phyloP scores from a whole-genome alignment of 2,888 invertebrate species.

The Athripsodes cinereus region DNA sequence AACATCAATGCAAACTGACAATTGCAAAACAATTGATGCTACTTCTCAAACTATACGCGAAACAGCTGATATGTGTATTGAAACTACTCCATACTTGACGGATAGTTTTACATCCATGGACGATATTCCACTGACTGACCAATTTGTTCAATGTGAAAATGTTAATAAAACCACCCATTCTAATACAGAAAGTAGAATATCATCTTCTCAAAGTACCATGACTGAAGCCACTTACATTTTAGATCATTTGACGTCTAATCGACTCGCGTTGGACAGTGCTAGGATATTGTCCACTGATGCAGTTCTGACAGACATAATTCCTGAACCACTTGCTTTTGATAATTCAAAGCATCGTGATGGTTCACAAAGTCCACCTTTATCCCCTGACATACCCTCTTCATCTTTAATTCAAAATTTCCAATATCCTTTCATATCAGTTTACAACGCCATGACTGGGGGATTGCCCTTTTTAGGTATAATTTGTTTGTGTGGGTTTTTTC shows the following conservation, averaged over 20 bases:
- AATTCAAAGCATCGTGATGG: constrained; percentile 31
- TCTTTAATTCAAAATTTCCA: constrained; percentile 34
- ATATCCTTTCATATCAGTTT: constrained; percentile 43
- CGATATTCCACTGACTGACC: neutral
- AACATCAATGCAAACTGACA: constrained; percentile 12
- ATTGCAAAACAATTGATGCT: neutral
- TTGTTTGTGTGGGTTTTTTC: no score
- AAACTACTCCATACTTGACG: constrained; percentile 4
- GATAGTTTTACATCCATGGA: constrained; percentile 7
- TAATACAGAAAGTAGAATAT: neutral
- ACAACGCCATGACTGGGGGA: constrained; percentile 47
- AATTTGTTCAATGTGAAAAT: neutral
- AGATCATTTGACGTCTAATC: neutral
- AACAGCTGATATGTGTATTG: neutral
- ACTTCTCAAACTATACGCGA: constrained; percentile 9
- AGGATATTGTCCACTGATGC: constrained; percentile 16
- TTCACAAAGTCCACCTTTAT: constrained; percentile 47
- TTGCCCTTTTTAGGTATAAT: constrained; percentile 44
- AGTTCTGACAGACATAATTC: constrained; percentile 18
- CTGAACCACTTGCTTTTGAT: constrained; percentile 14
- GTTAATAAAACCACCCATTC: constrained; percentile 3
- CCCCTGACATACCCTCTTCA: constrained; percentile 36
- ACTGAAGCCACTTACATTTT: constrained; percentile 15
- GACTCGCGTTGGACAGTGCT: constrained; percentile 11
- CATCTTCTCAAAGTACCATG: constrained; percentile 8